Conservation (phyloP, 2,888 invertebrate species). For the Panzeria rudis region DNA sequence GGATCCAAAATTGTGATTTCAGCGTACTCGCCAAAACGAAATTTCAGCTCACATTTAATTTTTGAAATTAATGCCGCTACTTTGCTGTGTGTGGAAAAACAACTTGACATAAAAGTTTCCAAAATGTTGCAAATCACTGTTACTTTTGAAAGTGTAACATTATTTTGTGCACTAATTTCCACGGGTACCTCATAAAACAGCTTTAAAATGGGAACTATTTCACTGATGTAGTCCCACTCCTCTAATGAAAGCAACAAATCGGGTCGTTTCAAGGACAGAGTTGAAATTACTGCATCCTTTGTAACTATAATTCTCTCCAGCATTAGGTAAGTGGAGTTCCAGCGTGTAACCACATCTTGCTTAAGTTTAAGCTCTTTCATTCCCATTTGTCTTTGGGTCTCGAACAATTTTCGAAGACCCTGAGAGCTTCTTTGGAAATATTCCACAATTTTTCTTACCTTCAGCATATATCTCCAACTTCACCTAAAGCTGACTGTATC, state of each 20-base stretch:
- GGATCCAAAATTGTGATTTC: constrained; percentile 32
- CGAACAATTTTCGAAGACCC: not conserved
- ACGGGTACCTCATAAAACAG: too few species aligned
- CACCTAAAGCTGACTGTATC: too few species aligned
- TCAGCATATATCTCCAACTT: not conserved
- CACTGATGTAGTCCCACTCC: too few species aligned
- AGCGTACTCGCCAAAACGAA: constrained; percentile 16
- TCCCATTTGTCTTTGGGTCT: constrained; percentile 22
- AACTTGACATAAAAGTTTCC: constrained; percentile 4
- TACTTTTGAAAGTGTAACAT: constrained; percentile 38
- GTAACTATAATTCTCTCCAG: too few species aligned
- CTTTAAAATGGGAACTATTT: too few species aligned
- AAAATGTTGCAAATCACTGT: constrained; percentile 8
- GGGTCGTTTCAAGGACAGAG: too few species aligned
- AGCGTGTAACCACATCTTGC: too few species aligned
- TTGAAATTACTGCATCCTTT: too few species aligned
- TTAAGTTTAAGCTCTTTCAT: too few species aligned
- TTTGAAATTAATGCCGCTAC: constrained; percentile 6
- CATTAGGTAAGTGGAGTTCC: too few species aligned
- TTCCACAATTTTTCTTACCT: constrained; percentile 35
- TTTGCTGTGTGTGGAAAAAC: not conserved
- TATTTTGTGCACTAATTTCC: too few species aligned
- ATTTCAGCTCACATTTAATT: constrained; percentile 13
- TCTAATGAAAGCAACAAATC: too few species aligned
- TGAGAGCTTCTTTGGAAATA: constrained; percentile 30